A percentile compares a stretch with the other conserved stretches of the same genome.
These are phyloP conservation scores for Pteropus rufus DNA, from an alignment of 2,797 vertebrate species.

Conservation along the genomic window DNA sequence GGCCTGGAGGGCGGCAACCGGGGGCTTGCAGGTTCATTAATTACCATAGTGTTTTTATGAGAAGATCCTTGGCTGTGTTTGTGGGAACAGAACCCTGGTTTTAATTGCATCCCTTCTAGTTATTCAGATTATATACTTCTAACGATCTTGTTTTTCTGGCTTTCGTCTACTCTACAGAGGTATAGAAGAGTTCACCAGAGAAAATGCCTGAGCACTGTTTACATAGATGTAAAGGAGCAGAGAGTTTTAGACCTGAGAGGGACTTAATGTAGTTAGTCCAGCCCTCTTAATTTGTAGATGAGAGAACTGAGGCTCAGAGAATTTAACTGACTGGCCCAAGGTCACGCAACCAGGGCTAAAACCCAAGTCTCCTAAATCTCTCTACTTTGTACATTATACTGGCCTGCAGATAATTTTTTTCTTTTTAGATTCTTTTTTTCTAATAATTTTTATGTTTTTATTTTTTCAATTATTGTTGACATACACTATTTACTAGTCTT, in stretches of 20 bases:
- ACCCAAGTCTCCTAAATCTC: background rate
- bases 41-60: constrained; percentile 46
- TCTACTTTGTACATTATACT: background rate
- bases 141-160: constrained; percentile 49
- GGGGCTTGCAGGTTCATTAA: constrained; percentile 43
- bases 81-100: constrained; percentile 66
- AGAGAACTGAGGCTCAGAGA: background rate
- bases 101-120: constrained; percentile 74
- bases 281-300: no score
- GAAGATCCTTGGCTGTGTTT: constrained; percentile 63
- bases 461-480: no score
- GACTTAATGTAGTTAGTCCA: background rate
- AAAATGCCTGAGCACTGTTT: background rate
- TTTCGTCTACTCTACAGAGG: background rate
- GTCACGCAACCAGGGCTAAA: background rate
- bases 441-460: no score
- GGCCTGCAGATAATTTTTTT: background rate
- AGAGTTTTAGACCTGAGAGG: background rate
- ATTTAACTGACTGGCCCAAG: background rate
- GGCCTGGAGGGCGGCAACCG: background rate
- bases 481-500: no score
- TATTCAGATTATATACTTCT: constrained; percentile 53
- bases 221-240: background rate
- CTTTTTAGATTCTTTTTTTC: background rate
- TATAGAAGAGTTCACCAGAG: background rate